Conservation (phyloP, 2,888 invertebrate genomes). For the Dolomedes plantarius region DNA sequence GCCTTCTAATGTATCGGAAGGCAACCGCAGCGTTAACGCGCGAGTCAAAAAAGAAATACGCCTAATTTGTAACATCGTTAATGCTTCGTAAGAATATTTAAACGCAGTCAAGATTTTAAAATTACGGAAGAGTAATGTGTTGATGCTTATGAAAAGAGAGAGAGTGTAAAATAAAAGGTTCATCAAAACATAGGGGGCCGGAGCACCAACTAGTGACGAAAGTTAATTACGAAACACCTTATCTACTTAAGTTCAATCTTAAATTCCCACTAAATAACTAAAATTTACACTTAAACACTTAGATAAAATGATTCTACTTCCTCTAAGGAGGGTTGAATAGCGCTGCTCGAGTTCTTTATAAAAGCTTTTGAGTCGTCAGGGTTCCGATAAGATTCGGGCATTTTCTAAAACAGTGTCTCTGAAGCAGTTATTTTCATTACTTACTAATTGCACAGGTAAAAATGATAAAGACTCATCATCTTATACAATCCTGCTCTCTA, state of each 20-base stretch:
- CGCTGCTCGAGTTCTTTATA: conserved; percentile 30
- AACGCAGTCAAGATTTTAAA: not conserved
- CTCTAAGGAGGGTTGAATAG: conserved; percentile 39
- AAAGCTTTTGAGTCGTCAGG: conserved; percentile 27
- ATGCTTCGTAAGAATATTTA: not conserved
- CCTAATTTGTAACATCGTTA: not conserved
- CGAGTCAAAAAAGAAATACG: too few relatives aligned
- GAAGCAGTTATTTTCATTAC: conserved; percentile 17
- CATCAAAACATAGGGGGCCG: conserved; percentile 2
- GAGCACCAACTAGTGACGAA: conserved; percentile 42
- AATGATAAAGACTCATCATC: conserved; percentile 56
- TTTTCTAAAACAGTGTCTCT: conserved; percentile 40
- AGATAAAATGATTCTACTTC: conserved; percentile 51
- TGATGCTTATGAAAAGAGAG: conserved; percentile 25
- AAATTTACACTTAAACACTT: conserved; percentile 55
- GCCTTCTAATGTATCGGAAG: too few relatives aligned
- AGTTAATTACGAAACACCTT: conserved; percentile 64
- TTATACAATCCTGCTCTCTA: conserved; percentile 14
- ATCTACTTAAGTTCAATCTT: conserved; percentile 52
- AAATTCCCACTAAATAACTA: conserved; percentile 51
- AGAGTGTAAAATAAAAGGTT: conserved; percentile 43
- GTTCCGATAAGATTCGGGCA: conserved; percentile 44
- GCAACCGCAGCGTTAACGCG: too few relatives aligned
- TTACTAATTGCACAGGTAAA: conserved; percentile 62
- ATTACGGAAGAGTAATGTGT: not conserved